Evolutionary conservation across 2,113 vertebrate genomes (phyloP).

Genomic region (Ondatra zibethicus): DNA sequence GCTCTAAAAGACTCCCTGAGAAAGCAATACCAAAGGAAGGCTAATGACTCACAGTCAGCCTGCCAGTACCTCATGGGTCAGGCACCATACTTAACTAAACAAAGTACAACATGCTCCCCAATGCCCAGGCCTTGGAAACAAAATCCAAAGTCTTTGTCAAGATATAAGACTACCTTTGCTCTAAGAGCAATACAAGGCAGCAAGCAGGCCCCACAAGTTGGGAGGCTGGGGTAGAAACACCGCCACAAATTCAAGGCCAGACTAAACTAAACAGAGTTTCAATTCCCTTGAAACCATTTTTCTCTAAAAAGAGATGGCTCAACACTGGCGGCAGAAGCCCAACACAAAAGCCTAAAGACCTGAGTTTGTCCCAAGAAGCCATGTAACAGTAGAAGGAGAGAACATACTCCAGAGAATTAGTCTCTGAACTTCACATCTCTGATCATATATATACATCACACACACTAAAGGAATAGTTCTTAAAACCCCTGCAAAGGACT

Average conservation of each 20-base stretch:
- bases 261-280: neutral
- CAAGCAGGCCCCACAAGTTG: neutral
- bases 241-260: neutral
- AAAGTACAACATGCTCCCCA: neutral
- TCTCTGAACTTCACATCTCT: neutral
- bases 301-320: neutral
- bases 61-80: neutral
- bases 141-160: neutral
- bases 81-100: neutral
- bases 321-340: neutral
- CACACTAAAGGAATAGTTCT: neutral
- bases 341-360: neutral
- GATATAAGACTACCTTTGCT: conserved; percentile 9
- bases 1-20: neutral
- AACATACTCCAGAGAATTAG: neutral
- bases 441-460: neutral
- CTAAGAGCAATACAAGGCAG: neutral
- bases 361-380: neutral
- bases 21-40: conserved; percentile 18
- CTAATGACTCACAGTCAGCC: neutral
- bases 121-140: neutral
- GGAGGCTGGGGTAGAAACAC: neutral
- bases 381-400: neutral
- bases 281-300: neutral
- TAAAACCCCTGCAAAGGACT: neutral